phyloP scores from a whole-genome alignment of 2,888 invertebrate genomes.

The Aricia artaxerxes region DNA sequence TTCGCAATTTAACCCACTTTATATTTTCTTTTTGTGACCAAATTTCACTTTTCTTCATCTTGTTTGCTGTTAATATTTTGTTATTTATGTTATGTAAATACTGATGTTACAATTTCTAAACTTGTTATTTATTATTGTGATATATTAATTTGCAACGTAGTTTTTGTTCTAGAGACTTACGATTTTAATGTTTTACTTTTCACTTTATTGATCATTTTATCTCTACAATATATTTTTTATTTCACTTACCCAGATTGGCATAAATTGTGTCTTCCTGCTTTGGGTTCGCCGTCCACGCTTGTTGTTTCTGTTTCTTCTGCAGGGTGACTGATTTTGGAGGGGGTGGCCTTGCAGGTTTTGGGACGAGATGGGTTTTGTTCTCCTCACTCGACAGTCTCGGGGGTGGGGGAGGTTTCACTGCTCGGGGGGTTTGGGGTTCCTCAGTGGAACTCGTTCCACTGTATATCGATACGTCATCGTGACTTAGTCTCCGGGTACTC shows the following conservation, averaged over 20 bases:
- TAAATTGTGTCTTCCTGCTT: conserved; percentile 83
- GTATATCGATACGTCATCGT: conserved; percentile 77
- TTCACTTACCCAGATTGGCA: conserved; percentile 87
- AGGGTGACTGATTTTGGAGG: conserved; percentile 85
- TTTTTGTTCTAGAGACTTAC: no score
- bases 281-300: conserved; percentile 66
- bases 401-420: conserved; percentile 87
- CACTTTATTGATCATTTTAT: no score
- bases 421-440: conserved; percentile 62
- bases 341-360: conserved; percentile 86
- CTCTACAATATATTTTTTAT: neutral
- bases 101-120: no score
- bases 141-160: no score
- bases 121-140: no score
- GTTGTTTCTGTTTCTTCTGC: conserved; percentile 81
- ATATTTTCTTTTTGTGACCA: neutral
- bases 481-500: conserved; percentile 62
- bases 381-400: conserved; percentile 81
- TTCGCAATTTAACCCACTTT: conserved; percentile 13
- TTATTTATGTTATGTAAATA: neutral
- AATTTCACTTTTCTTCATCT: conserved; percentile 21
- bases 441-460: conserved; percentile 66
- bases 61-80: conserved; percentile 1
- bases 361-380: conserved; percentile 73
- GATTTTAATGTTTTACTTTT: no score